A percentile compares a stretch with the other conserved stretches of the same genome.
phyloP scores from a whole-genome alignment of 64 coral and sea anemone species.

The Dendrophyllia cribrosa region DNA sequence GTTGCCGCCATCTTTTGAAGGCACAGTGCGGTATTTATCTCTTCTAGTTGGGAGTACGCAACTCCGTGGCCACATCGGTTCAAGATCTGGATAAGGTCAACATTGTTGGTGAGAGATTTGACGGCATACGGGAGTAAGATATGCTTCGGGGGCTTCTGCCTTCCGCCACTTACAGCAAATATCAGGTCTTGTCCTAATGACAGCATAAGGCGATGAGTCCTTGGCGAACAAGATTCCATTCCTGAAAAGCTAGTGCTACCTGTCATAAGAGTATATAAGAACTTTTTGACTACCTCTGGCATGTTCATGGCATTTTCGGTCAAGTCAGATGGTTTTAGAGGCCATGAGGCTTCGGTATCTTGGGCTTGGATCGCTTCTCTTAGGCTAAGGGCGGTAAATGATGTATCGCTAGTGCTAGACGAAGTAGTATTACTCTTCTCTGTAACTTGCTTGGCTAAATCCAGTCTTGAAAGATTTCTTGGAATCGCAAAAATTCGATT shows the following conservation, averaged over 20 bases:
- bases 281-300: conserved; percentile 48
- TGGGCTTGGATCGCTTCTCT: conserved; percentile 29
- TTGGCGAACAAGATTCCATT: conserved; percentile 24
- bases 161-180: conserved; percentile 46
- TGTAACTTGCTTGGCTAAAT: conserved; percentile 51
- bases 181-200: conserved; percentile 59
- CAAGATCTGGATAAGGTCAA: conserved; percentile 15
- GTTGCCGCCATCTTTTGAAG: conserved; percentile 63
- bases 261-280: conserved; percentile 52
- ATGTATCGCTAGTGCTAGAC: not conserved
- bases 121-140: conserved; percentile 63
- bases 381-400: conserved; percentile 23
- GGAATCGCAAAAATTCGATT: conserved; percentile 72
- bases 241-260: conserved; percentile 1
- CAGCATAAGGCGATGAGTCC: conserved; percentile 24
- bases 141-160: conserved; percentile 65
- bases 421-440: not conserved
- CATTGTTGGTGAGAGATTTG: conserved; percentile 50
- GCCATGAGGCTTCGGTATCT: conserved; percentile 57
- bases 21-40: conserved; percentile 54
- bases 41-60: conserved; percentile 45
- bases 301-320: conserved; percentile 47
- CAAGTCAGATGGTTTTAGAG: conserved; percentile 48
- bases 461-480: conserved; percentile 38
- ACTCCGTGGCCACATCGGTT: conserved; percentile 53